Evolutionary conservation across 2,113 vertebrate species (phyloP).

Genomic region (Holacanthus passer): DNA sequence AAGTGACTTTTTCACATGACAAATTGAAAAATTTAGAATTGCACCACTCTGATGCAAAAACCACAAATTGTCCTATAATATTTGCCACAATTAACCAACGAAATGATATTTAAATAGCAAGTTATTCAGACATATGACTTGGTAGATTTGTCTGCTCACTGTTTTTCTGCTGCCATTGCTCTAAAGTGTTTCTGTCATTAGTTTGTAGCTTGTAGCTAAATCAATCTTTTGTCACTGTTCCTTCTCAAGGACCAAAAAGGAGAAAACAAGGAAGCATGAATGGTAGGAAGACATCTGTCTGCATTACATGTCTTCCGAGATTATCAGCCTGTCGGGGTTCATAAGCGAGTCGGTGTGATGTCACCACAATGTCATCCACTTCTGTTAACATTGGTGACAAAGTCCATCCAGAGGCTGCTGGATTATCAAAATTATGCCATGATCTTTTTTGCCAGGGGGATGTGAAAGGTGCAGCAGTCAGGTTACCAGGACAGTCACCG

Average conservation of each 20-base stretch:
- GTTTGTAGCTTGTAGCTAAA: slow-evolving; percentile 19
- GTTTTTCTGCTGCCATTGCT: background rate
- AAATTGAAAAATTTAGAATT: background rate
- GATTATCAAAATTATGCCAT: background rate
- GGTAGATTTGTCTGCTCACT: background rate
- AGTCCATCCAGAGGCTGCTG: background rate
- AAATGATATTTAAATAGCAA: background rate
- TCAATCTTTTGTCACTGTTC: background rate
- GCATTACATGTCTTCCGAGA: background rate
- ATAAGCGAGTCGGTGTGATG: background rate
- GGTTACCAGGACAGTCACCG: background rate
- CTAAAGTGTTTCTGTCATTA: slow-evolving; percentile 5
- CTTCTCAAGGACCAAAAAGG: slow-evolving; percentile 1
- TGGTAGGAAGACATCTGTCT: background rate
- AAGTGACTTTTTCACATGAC: background rate
- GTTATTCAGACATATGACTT: background rate
- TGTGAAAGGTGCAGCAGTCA: background rate
- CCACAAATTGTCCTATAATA: background rate
- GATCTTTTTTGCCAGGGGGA: background rate
- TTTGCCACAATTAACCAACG: background rate
- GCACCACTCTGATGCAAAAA: background rate
- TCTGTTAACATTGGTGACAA: background rate
- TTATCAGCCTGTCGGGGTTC: background rate
- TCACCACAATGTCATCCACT: background rate
- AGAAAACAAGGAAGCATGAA: background rate